phyloP scores from a whole-genome alignment of 2,113 vertebrate species.

The Entelurus aequoreus region DNA sequence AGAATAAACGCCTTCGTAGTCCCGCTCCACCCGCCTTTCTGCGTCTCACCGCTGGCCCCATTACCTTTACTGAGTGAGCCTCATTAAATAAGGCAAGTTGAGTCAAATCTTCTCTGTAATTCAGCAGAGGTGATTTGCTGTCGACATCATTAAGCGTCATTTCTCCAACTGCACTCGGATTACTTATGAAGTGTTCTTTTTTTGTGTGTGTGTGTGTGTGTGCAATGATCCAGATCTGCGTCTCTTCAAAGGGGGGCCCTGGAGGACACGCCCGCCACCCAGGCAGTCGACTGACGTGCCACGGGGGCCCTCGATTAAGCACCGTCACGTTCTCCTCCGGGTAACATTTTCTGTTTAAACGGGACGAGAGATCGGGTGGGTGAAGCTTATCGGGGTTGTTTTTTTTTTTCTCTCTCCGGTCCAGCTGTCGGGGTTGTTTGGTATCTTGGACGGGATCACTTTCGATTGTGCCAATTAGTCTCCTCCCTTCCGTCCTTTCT shows the following conservation, averaged over 20 bases:
- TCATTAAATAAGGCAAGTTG: conserved; percentile 80
- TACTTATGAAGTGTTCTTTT: conserved; percentile 80
- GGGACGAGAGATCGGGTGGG: conserved; percentile 52
- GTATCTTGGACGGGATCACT: conserved; percentile 8
- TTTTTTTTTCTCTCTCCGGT: conserved; percentile 8
- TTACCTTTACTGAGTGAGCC: conserved; percentile 76
- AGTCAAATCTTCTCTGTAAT: conserved; percentile 78
- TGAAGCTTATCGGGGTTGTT: background rate
- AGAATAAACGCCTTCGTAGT: conserved; percentile 23
- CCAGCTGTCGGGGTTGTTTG: conserved; percentile 9
- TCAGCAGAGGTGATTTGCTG: conserved; percentile 78
- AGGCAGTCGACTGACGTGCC: conserved; percentile 67
- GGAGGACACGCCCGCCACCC: conserved; percentile 75
- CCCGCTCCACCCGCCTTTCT: conserved; percentile 28
- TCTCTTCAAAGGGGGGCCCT: conserved; percentile 72
- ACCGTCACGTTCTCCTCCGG: background rate
- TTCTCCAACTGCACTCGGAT: conserved; percentile 69
- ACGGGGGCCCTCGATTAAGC: conserved; percentile 36
- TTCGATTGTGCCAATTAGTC: conserved; percentile 17
- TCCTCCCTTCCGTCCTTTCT: background rate
- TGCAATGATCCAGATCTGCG: conserved; percentile 80
- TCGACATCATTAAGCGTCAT: conserved; percentile 83
- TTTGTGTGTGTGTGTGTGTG: conserved; percentile 35
- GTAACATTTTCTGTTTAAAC: conserved; percentile 51
- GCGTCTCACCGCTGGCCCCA: conserved; percentile 70